These are phyloP conservation scores for Zeuzera pyrina DNA, from an alignment of 2,888 invertebrate species.

Conservation along the genomic window DNA sequence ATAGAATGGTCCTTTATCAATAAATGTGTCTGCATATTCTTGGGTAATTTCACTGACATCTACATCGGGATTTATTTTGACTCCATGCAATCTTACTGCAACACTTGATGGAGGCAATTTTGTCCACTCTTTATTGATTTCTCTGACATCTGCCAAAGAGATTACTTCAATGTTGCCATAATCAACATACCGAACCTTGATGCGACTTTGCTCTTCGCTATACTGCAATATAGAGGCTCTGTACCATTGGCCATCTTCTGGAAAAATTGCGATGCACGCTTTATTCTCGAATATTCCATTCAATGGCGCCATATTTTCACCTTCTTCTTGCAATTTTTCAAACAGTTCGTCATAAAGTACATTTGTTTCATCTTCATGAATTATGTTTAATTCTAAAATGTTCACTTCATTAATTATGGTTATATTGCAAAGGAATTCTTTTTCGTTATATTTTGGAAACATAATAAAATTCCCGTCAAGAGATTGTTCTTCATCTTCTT, in stretches of 20 bases:
- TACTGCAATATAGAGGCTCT: slow-evolving; percentile 76
- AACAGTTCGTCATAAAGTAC: slow-evolving; percentile 61
- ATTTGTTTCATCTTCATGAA: slow-evolving; percentile 49
- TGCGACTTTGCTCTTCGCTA: slow-evolving; percentile 42
- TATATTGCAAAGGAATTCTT: slow-evolving; percentile 42
- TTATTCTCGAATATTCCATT: slow-evolving; percentile 55
- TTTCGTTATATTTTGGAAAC: slow-evolving; percentile 26
- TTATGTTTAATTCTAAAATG: slow-evolving; percentile 40
- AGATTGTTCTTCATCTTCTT: slow-evolving; percentile 28
- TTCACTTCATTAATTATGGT: slow-evolving; percentile 38
- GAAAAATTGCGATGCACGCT: slow-evolving; percentile 76
- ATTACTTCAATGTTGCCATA: slow-evolving; percentile 79
- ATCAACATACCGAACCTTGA: slow-evolving; percentile 81
- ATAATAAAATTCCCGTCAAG: slow-evolving; percentile 23
- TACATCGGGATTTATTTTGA: slow-evolving; percentile 37
- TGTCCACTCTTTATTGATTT: slow-evolving; percentile 62
- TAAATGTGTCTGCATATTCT: slow-evolving; percentile 32
- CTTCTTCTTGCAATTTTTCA: slow-evolving; percentile 59
- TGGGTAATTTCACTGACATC: slow-evolving; percentile 34
- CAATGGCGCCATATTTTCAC: slow-evolving; percentile 48
- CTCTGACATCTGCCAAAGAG: slow-evolving; percentile 49
- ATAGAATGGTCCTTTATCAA: slow-evolving; percentile 43
- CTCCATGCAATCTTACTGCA: slow-evolving; percentile 55
- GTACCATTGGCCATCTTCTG: slow-evolving; percentile 79
- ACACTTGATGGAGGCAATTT: slow-evolving; percentile 66